Conservation (phyloP, 2,888 invertebrate genomes). For the Eumerus sabulonum region DNA sequence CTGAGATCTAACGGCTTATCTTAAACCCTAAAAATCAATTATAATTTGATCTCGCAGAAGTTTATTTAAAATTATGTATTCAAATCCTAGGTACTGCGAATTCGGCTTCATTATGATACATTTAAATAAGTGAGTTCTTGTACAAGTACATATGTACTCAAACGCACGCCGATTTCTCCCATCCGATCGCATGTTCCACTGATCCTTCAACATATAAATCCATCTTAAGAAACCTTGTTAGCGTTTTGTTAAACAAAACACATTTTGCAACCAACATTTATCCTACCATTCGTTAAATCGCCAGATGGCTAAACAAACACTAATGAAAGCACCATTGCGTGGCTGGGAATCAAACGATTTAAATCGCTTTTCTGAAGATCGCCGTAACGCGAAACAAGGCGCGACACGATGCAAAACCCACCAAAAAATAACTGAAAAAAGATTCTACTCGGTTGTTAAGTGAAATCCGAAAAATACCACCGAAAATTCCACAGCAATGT, state of each 20-base stretch:
- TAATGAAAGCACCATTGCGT: constrained; percentile 6
- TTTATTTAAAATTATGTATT: too few relatives aligned
- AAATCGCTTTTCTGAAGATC: constrained; percentile 56
- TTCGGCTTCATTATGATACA: too few relatives aligned
- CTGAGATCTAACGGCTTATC: too few relatives aligned
- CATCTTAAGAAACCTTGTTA: constrained; percentile 33
- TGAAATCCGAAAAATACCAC: constrained; percentile 73
- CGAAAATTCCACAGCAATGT: constrained; percentile 78
- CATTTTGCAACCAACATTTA: constrained; percentile 56
- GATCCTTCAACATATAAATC: too few relatives aligned
- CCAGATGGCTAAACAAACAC: constrained; percentile 46
- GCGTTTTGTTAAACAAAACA: constrained; percentile 64
- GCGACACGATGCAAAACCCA: constrained; percentile 51
- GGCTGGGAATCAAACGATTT: constrained; percentile 57
- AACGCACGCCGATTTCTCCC: too few relatives aligned
- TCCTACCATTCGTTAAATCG: constrained; percentile 15
- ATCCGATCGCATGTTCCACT: too few relatives aligned
- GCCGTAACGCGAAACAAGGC: constrained; percentile 36
- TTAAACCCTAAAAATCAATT: too few relatives aligned
- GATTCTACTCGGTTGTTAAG: constrained; percentile 60
- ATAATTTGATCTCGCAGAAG: too few relatives aligned
- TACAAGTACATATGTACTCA: too few relatives aligned
- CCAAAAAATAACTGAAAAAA: constrained; percentile 7
- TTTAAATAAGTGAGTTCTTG: too few relatives aligned
- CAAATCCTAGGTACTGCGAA: too few relatives aligned